Conservation (phyloP, 2,113 vertebrate species). For the Melospiza georgiana region DNA sequence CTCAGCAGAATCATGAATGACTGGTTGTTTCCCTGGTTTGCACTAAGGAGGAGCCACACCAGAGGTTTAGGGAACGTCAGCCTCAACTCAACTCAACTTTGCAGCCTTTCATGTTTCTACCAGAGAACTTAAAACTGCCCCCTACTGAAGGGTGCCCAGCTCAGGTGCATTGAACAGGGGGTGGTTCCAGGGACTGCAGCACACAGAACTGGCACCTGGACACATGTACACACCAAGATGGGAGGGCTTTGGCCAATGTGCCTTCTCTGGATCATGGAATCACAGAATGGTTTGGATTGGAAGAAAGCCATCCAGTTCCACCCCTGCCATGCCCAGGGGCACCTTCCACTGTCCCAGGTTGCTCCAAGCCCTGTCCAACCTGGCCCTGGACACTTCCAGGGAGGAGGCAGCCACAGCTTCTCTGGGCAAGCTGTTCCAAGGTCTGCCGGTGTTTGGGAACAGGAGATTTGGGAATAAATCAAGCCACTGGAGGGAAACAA, state of each 20-base stretch:
- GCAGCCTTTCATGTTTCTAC: neutral
- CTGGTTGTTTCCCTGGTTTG: neutral
- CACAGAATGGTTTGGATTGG: neutral
- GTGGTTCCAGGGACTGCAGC: neutral
- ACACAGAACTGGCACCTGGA: neutral
- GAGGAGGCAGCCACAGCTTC: neutral
- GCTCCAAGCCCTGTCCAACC: neutral
- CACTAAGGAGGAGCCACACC: neutral
- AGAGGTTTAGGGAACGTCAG: neutral
- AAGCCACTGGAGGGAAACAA: neutral
- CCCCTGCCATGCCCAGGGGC: neutral
- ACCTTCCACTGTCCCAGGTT: neutral
- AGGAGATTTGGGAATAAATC: neutral
- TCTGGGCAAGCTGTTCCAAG: rapidly evolving
- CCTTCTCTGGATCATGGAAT: neutral
- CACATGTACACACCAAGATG: rapidly evolving
- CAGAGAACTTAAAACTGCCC: neutral
- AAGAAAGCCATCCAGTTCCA: neutral
- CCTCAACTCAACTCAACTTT: neutral
- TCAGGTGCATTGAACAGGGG: neutral
- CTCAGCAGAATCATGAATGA: neutral
- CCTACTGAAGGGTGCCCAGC: neutral
- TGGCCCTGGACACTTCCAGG: neutral
- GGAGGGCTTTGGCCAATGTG: neutral
- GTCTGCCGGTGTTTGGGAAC: neutral